phyloP scores from a whole-genome alignment of 1,140 invertebrate genomes.

The Caenorhabditis inopinata region DNA sequence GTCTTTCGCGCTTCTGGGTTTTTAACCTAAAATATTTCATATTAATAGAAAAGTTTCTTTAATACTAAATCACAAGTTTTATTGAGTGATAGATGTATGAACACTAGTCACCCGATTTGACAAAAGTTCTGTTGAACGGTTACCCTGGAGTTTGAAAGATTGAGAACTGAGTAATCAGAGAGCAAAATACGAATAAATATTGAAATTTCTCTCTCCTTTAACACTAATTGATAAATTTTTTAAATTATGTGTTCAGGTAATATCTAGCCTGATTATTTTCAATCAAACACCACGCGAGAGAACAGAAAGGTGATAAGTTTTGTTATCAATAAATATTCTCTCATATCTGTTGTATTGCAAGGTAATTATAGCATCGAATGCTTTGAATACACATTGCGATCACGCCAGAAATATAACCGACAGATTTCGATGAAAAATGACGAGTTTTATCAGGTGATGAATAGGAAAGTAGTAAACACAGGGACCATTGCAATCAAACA shows the following conservation, averaged over 20 bases:
- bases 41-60: neutral
- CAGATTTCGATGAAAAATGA: neutral
- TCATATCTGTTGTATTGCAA: conserved; percentile 20
- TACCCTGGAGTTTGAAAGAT: too few relatives aligned
- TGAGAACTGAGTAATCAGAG: too few relatives aligned
- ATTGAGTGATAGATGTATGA: too few relatives aligned
- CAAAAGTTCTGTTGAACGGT: too few relatives aligned
- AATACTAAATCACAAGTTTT: too few relatives aligned
- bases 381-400: neutral
- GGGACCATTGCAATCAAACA: neutral
- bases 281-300: neutral
- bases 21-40: conserved; percentile 30
- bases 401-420: neutral
- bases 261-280: too few relatives aligned
- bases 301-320: conserved; percentile 11
- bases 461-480: too few relatives aligned
- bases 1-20: conserved; percentile 39
- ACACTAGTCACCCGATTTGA: too few relatives aligned
- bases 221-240: too few relatives aligned
- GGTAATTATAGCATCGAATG: neutral
- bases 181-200: too few relatives aligned
- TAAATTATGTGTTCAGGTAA: too few relatives aligned
- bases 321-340: conserved; percentile 20
- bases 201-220: too few relatives aligned
- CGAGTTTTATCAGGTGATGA: conserved; percentile 6